phyloP scores from a whole-genome alignment of 2,113 vertebrate species.

The Hippocampus zosterae region DNA sequence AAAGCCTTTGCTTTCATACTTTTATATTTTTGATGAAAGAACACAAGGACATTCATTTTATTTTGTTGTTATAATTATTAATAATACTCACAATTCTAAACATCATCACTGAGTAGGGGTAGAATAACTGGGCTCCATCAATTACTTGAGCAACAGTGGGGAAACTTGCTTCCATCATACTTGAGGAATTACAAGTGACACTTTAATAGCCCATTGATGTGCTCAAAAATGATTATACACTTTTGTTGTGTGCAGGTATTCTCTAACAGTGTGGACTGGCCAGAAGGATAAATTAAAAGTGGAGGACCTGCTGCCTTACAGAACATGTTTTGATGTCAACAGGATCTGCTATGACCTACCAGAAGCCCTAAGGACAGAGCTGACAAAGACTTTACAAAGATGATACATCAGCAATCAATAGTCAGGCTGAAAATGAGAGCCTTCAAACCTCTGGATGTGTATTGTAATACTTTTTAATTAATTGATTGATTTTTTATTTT shows the following conservation, averaged over 20 bases:
- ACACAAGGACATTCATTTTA: no score
- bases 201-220: background rate
- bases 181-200: background rate
- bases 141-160: background rate
- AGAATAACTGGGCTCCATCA: background rate
- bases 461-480: no score
- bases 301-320: constrained; percentile 80
- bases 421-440: background rate
- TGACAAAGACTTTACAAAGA: constrained; percentile 31
- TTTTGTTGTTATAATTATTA: no score
- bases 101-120: no score
- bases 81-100: no score
- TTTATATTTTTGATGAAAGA: no score
- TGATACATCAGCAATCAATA: background rate
- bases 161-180: background rate
- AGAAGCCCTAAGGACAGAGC: constrained; percentile 72
- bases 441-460: background rate
- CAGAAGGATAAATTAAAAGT: constrained; percentile 71
- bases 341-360: constrained; percentile 87
- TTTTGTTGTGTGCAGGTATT: constrained; percentile 72
- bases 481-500: no score
- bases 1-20: no score
- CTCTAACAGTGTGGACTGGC: constrained; percentile 86
- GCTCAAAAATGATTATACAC: background rate
- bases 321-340: constrained; percentile 72